Evolutionary conservation across 2,113 vertebrate species (phyloP), one percentile per base, ranked within the genome.

Genomic region (Pygoscelis antarcticus): DNA sequence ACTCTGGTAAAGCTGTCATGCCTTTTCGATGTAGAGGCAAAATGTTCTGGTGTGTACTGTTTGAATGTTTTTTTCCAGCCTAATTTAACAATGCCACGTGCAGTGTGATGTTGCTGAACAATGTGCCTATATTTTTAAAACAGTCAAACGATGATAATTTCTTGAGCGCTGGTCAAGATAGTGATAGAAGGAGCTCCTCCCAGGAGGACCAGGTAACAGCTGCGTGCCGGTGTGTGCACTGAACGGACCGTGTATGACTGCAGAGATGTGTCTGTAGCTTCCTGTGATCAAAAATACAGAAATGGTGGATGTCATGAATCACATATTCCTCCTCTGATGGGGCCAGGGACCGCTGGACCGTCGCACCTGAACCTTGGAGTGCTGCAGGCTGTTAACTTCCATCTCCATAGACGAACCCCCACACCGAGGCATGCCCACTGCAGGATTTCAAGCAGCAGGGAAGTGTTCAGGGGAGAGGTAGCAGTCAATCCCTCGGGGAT

Each of bases 351-450:
- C 8, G 2, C 16, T 11, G 62, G 55, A 8, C 46, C 2, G 0
- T 34, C 7, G 0, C 57, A 8, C 26, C 22, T 34, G 81, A 36
- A 6, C 40, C 42, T 10, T 4, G 13, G 18, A 6, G 42, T 29
- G 36, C 90, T 49, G 29, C 40, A 5, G 42, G 62, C 69, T 26
- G 61, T 13, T 42, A 15, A n/a, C 11, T 6, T 8, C 46, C 32
- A 6, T 21, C 55, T 44, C 40, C 7, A 0, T 1, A 17, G 38
- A 11, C 0, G 9, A 44, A 8, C 3, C 26, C 62, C 26, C 7
- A 1, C 6, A 2, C 5, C 1, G 6, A 11, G 47, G 62, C 51
- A 0, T 36, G 54, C 54, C 15, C 2, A 0, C 18, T 3, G 51
- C 16, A 2, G 36, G 49, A 11, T 36, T 36, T 36, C 13, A 4